Evolutionary conservation across 2,797 vertebrate genomes (phyloP), one percentile per base, ranked within the genome.

Genomic region (Lophius americanus): DNA sequence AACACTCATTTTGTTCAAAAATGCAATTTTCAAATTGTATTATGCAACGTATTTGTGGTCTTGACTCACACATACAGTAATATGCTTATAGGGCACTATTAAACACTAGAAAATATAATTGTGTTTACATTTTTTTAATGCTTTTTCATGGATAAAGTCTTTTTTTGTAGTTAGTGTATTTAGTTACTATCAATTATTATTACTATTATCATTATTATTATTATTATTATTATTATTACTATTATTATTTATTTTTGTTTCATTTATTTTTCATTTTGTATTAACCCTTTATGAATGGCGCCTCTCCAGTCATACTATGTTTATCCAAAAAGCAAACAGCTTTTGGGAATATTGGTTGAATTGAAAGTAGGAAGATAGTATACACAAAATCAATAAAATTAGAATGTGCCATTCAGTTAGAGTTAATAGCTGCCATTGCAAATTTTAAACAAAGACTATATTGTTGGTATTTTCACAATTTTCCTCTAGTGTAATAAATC

Each of bases 361-460:
- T 7, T 23, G 4, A 52, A 52, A 53, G 14, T 11, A 12, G 6
- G 7, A 65, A 64, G 59, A 65, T 7, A 38, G 43, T 10, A 51
- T 9, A 12, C 4, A 39, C 6, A 35, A 6, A 57, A 63, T 67
- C 35, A 62, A 52, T 49, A 50, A 38, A 49, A 71, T 51, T 55
- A 23, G 23, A 52, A 59, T 54, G 66, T 58, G 23, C 62, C 12
- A 61, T 70, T 53, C 37, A 60, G 44, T 63, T 36, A 52, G 51
- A 69, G 49, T 39, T 35, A 11, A 32, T 54, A 9, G 39, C 49
- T 54, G 23, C 61, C n/a, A 53, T 12, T 33, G 61, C 44, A 3
- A 48, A 66, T 73, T 54, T 76, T 62, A 76, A 72, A 76, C 51
- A 76, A 79, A 75, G 48, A 55, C 51, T 35, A 33, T 5, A 38